Evolutionary conservation across 1,140 invertebrate species (phyloP), one percentile per base, ranked within the genome.

Genomic region (Drosophila saltans): DNA sequence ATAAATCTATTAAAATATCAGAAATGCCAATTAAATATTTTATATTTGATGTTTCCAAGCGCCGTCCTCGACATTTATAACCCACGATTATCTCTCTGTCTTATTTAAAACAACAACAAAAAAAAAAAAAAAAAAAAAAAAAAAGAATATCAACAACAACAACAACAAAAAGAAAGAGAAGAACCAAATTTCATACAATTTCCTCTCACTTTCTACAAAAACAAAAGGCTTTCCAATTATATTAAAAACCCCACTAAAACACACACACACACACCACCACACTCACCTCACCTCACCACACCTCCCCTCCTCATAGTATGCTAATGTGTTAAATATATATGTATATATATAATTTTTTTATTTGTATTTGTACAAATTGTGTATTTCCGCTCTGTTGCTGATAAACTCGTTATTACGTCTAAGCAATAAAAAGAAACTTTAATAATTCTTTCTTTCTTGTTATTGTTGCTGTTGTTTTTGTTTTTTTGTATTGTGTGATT

Each of bases 71-170:
- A 75, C 73, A 58, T 41, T 8, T 65, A 55, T 75, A 75, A 75
- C 73, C 73, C 72, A 72, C 72, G 45, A 75, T 75, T 75, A 75
- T 75, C 73, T 61, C 72, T 8, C 30, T 11, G 41, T n/a, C n/a
- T 24, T 48, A 24, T 48, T 52, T 21, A 9, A 26, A 21, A 45
- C 16, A 21, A 11, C 39, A 21, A 21, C 6, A 48, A 48, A 36
- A 36, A 3, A 36, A 36, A 36, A 36, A 36, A 36, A 36, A 36
- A 36, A 36, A 52, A 24, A 52, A 26, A 9, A 26, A 52, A 52
- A 10, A 26, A 21, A 45, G 16, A 21, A 11, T 9, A 21, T 4
- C 5, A 45, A 45, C 3, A 33, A 26, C 6, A 33, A 43, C 9
- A 56, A 36, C n/a, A 7, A 43, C 10, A 57, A 36, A 65, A 56